phyloP scores from a whole-genome alignment of 2,797 vertebrate species.

The Apodemus agrarius region DNA sequence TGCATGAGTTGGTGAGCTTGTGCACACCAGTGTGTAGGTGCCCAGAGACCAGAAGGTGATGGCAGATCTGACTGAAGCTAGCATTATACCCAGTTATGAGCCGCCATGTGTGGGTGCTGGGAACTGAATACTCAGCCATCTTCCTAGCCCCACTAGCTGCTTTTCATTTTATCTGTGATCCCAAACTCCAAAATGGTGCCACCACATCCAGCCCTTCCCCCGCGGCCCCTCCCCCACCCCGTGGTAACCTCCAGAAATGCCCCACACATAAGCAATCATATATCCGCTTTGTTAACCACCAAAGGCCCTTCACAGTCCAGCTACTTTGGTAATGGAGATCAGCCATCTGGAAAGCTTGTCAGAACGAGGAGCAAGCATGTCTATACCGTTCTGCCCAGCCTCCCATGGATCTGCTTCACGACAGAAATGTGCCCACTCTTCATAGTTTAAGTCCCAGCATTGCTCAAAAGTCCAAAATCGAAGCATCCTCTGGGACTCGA shows the following conservation, averaged over 20 bases:
- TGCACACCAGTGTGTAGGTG: not conserved
- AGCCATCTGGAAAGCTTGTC: not conserved
- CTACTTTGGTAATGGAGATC: not conserved
- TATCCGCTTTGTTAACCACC: not conserved
- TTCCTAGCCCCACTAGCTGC: not conserved
- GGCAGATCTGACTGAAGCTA: not conserved
- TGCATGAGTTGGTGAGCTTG: not conserved
- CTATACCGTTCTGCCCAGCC: too few species aligned
- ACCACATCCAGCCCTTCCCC: not conserved
- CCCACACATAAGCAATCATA: not conserved
- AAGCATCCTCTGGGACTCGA: not conserved
- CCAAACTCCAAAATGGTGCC: not conserved
- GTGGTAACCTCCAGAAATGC: not conserved
- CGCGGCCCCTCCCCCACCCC: not conserved
- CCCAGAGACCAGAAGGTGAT: not conserved
- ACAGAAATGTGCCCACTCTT: not conserved
- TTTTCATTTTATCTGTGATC: not conserved
- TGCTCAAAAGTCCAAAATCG: not conserved
- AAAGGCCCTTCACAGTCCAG: not conserved
- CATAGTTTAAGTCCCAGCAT: not conserved
- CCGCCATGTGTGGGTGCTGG: too few species aligned
- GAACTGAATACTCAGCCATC: not conserved
- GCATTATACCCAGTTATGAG: not conserved
- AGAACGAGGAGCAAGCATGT: not conserved
- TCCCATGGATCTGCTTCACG: not conserved